These are phyloP conservation scores for Brachionus calyciflorus DNA, from an alignment of 1,140 invertebrate genomes.

Conservation along the genomic window DNA sequence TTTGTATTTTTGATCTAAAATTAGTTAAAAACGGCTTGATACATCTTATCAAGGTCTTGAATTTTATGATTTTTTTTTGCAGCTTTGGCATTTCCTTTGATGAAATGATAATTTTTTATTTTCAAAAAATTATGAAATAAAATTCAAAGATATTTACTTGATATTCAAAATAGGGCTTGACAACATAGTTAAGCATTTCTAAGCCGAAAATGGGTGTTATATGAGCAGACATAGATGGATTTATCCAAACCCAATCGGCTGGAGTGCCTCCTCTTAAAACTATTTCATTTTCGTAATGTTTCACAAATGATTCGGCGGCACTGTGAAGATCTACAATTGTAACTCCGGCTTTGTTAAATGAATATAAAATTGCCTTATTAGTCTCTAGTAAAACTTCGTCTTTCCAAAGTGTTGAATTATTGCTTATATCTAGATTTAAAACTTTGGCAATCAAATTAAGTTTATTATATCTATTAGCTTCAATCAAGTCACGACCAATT, in stretches of 20 bases:
- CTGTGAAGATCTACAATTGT: constrained; percentile 94
- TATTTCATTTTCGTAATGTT: constrained; percentile 86
- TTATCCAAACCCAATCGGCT: constrained; percentile 93
- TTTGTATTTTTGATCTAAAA: constrained; percentile 83
- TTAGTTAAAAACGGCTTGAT: constrained; percentile 94
- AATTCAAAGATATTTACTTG: no score
- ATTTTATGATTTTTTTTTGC: constrained; percentile 80
- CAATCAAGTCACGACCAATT: constrained; percentile 84
- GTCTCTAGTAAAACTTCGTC: constrained; percentile 84
- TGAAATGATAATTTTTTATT: constrained; percentile 68
- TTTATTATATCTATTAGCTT: constrained; percentile 79
- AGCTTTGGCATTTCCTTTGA: constrained; percentile 69
- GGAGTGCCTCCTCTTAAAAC: constrained; percentile 85
- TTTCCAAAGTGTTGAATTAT: constrained; percentile 81
- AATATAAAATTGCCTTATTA: constrained; percentile 84
- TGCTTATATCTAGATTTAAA: constrained; percentile 82
- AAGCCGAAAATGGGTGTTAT: constrained; percentile 88
- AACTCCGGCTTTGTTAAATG: constrained; percentile 80
- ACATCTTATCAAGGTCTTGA: constrained; percentile 90
- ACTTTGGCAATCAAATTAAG: constrained; percentile 77
- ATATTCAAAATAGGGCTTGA: constrained; percentile 85
- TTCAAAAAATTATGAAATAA: constrained; percentile 67
- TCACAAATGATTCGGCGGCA: constrained; percentile 91
- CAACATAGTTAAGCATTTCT: constrained; percentile 85
- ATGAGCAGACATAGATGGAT: constrained; percentile 84